Evolutionary conservation across 2,797 vertebrate genomes (phyloP), one percentile per base, ranked within the genome.

Genomic region (Amniataba percoides): DNA sequence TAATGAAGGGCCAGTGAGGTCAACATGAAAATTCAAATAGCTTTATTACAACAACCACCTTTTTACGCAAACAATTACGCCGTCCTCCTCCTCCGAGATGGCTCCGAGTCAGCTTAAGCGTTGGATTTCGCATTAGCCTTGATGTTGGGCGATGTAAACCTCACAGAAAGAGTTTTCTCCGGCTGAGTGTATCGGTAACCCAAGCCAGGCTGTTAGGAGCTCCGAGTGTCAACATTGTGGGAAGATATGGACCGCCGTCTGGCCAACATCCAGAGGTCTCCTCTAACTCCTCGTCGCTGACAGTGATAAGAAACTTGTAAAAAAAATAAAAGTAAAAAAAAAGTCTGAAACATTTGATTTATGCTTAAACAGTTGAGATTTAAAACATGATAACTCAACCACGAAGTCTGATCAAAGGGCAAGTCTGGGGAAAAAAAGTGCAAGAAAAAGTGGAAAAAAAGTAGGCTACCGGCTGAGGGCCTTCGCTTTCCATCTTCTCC

Each of bases 181-280:
- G 56, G 60, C 82, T 86, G 87, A 87, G 86, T 83, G 86, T 87
- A 52, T 83, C 77, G 82, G 91, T 93, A 93, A 94, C 92, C 82
- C 83, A 90, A 93, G 92, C 86, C 89, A 72, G 83, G 82, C 90
- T 90, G 92, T 94, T 92, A 91, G 94, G 90, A 93, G 93, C 90
- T 90, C 81, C 82, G 83, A 90, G 92, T 95, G 92, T 95, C 93
- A 95, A 94, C 93, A 94, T 81, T 90, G 93, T 88, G 88, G 83
- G 89, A 66, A 93, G 94, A 95, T 93, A 93, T 87, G 91, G 87
- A 90, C 74, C 76, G 77, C 78, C 67, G 84, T 85, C 90, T 95
- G 93, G 93, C 91, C 80, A 90, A 81, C 76, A 74, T 95, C 94
- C 93, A 95, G 86, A 71, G 79, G 64, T 88, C 80, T 78, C 71